phyloP scores from a whole-genome alignment of 2,888 invertebrate genomes.

The Muscina levida region DNA sequence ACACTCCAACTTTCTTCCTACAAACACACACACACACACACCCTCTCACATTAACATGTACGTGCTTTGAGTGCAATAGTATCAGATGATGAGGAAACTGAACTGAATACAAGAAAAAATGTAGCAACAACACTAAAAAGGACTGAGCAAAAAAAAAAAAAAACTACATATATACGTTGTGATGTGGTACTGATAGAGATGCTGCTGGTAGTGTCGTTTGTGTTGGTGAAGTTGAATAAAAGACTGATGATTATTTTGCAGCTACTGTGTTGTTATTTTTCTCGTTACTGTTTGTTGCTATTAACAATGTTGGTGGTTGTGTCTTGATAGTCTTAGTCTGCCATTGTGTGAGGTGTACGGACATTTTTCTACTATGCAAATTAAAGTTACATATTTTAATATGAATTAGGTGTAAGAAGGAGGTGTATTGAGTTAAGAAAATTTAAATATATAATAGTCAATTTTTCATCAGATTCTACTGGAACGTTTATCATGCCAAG shows the following conservation, averaged over 20 bases:
- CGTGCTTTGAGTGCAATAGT: background rate
- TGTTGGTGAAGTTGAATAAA: background rate
- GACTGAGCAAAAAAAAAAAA: slow-evolving; percentile 30
- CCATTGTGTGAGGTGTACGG: background rate
- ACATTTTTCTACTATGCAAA: no score
- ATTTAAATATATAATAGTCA: no score
- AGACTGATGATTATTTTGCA: slow-evolving; percentile 37
- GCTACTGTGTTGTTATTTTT: slow-evolving; percentile 44
- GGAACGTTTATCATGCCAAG: no score
- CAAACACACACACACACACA: slow-evolving; percentile 5
- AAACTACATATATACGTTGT: slow-evolving; percentile 3
- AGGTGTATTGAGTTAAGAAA: no score
- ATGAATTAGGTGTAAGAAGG: no score
- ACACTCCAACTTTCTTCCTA: background rate
- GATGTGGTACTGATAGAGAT: slow-evolving; percentile 21
- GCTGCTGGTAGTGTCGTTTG: background rate
- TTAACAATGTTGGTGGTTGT: slow-evolving; percentile 13
- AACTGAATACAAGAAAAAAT: slow-evolving; percentile 10
- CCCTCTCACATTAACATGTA: background rate
- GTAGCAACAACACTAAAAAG: slow-evolving; percentile 4
- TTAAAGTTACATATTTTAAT: no score
- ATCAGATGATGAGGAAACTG: slow-evolving; percentile 52
- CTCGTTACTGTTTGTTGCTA: slow-evolving; percentile 36
- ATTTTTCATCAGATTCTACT: no score
- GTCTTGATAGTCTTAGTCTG: background rate